Evolutionary conservation across 2,797 vertebrate species (phyloP), one percentile per base, ranked within the genome.

Genomic region (Paratrypauchen microcephalus): DNA sequence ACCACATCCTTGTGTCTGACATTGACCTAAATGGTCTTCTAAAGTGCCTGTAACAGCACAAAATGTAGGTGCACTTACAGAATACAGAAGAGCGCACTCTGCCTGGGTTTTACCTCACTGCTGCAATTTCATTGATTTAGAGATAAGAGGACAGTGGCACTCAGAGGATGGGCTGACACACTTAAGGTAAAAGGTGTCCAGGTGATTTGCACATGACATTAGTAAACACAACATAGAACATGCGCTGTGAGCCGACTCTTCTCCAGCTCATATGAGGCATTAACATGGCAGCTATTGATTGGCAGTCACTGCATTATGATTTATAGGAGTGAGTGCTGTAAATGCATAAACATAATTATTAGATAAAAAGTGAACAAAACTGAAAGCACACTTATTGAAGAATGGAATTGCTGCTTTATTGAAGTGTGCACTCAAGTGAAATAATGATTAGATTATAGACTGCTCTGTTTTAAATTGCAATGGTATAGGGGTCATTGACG

Each of bases 41-140:
- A 72, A 86, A 87, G 79, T 83, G 73, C 75, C 69, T 81, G 57
- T 73, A 75, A 71, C 68, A 73, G 71, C 71, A 76, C 70, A 83
- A 74, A 73, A 80, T 68, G 30, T 56, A 72, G 70, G 50, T 74
- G 69, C 77, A 72, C 73, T 77, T 75, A 74, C 70, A 81, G 83
- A 86, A 80, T 83, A 76, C 75, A 78, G 67, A 85, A 52, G 68
- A 83, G 75, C 21, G 23, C 55, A 59, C 60, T 52, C 60, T 54
- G 26, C n/a, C n/a, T 24, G 55, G 48, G 59, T 78, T 69, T 65
- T 66, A 73, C 60, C 48, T 72, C 48, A 30, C 26, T 16, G 26
- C 70, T 72, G 75, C 69, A 70, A 83, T 87, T 77, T 60, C 72
- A 77, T 80, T 86, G 78, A 86, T 84, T 86, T 77, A 55, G 54